Conservation (phyloP, 2,797 vertebrate species). For the Columba guinea region DNA sequence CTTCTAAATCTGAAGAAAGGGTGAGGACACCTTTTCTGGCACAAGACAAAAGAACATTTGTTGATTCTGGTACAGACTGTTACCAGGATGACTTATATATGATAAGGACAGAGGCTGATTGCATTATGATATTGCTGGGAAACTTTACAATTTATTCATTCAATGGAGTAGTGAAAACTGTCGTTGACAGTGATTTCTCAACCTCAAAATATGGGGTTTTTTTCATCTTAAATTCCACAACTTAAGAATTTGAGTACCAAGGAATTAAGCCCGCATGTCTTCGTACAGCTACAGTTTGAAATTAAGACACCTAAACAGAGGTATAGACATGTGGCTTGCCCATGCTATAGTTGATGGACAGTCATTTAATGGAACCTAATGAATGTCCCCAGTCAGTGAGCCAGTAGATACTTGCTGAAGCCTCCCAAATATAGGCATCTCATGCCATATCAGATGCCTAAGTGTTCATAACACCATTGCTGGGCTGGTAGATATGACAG, state of each 20-base stretch:
- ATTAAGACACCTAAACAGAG: not conserved
- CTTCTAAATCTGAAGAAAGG: not conserved
- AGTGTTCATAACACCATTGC: not conserved
- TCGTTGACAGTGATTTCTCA: not conserved
- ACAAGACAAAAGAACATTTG: not conserved
- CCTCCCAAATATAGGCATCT: not conserved
- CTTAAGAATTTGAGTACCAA: not conserved
- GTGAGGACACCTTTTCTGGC: not conserved
- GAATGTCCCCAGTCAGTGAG: not conserved
- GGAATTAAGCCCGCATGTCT: not conserved
- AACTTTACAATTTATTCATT: not conserved
- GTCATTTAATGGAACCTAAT: not conserved
- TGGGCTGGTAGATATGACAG: not conserved
- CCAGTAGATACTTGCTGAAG: not conserved
- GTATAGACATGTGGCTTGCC: not conserved
- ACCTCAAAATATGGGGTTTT: rapidly evolving
- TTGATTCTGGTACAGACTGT: not conserved
- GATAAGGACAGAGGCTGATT: not conserved
- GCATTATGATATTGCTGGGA: not conserved
- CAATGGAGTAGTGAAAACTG: not conserved
- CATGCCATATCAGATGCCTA: not conserved
- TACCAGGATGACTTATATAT: not conserved
- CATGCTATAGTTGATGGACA: rapidly evolving
- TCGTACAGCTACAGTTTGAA: not conserved
- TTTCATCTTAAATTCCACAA: not conserved